Evolutionary conservation across 30 jellyfish, hydroid and myxozoan species (phyloP).

Genomic region (Aurelia sp.): DNA sequence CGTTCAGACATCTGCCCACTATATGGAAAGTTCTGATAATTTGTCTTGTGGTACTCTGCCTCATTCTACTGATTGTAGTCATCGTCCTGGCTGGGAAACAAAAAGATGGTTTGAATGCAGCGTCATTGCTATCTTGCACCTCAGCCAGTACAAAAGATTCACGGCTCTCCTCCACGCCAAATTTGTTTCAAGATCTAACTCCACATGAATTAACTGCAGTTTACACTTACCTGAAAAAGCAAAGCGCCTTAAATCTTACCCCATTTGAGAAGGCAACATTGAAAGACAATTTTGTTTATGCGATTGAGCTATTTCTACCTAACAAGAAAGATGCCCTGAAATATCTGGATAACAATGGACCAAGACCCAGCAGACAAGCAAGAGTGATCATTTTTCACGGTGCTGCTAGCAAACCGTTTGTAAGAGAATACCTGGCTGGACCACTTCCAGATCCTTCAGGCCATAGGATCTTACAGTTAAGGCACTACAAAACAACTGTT

Average conservation of each 20-base stretch:
- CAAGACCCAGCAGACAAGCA: conserved; percentile 71
- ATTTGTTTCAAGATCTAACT: conserved; percentile 53
- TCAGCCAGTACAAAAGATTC: background rate
- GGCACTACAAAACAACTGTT: conserved; percentile 26
- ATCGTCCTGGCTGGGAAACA: conserved; percentile 1
- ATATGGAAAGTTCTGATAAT: background rate
- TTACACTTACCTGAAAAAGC: conserved; percentile 1
- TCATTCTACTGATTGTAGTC: background rate
- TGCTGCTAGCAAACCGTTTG: conserved; percentile 5
- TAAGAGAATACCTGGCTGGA: conserved; percentile 61
- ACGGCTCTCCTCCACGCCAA: conserved; percentile 3
- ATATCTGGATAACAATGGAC: conserved; percentile 43
- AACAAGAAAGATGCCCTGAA: conserved; percentile 27
- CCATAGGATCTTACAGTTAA: conserved; percentile 8
- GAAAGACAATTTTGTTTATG: conserved; percentile 50
- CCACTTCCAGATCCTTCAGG: conserved; percentile 55
- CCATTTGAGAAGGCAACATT: conserved; percentile 48
- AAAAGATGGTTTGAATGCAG: background rate
- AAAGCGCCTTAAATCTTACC: conserved; percentile 27
- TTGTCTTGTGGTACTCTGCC: background rate
- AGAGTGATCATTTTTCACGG: conserved; percentile 68
- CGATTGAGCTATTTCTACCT: conserved; percentile 62
- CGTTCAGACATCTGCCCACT: background rate
- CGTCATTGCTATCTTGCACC: background rate
- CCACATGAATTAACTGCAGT: conserved; percentile 33